Percentiles rank a stretch among this genome's conserved stretches.
Evolutionary conservation across 2,797 vertebrate species (phyloP).

Genomic region (Ambastaia sidthimunki): DNA sequence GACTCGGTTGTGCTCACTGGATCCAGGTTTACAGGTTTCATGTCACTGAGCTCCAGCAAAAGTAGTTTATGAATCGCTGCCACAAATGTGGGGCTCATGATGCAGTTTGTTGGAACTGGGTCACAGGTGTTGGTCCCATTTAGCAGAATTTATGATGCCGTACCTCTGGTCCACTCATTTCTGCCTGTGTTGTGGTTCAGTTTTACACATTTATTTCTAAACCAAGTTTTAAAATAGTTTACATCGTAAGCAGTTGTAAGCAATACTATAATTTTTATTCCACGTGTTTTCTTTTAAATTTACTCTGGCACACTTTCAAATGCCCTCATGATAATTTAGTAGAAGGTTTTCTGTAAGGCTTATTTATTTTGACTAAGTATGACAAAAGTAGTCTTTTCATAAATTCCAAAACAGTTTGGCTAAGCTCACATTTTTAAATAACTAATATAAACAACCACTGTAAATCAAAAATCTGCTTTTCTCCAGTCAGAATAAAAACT

Average conservation of each 20-base stretch:
- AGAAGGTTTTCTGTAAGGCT: too few species aligned
- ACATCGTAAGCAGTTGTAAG: not conserved
- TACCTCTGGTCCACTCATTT: conserved; percentile 19
- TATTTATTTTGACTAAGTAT: too few species aligned
- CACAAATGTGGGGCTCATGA: not conserved
- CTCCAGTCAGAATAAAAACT: conserved; percentile 12
- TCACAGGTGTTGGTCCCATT: conserved; percentile 38
- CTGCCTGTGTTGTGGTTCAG: not conserved
- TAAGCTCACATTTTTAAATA: not conserved
- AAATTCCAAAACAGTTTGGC: too few species aligned
- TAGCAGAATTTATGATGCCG: conserved; percentile 14
- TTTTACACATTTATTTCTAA: not conserved
- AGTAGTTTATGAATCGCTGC: not conserved
- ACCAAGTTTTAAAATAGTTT: conserved; percentile 14
- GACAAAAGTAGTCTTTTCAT: too few species aligned
- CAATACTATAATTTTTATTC: not conserved
- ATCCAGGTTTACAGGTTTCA: conserved; percentile 16
- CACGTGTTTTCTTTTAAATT: not conserved
- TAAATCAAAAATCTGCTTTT: not conserved
- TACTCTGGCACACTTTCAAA: not conserved
- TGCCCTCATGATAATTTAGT: too few species aligned
- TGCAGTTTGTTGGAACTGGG: conserved; percentile 29
- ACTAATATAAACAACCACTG: not conserved
- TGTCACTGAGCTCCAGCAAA: conserved; percentile 12
- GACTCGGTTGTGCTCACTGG: not conserved